Percentiles rank a stretch among this genome's conserved stretches.
These are phyloP conservation scores for Candoia aspera DNA, from an alignment of 2,113 vertebrate genomes.

Conservation along the genomic window DNA sequence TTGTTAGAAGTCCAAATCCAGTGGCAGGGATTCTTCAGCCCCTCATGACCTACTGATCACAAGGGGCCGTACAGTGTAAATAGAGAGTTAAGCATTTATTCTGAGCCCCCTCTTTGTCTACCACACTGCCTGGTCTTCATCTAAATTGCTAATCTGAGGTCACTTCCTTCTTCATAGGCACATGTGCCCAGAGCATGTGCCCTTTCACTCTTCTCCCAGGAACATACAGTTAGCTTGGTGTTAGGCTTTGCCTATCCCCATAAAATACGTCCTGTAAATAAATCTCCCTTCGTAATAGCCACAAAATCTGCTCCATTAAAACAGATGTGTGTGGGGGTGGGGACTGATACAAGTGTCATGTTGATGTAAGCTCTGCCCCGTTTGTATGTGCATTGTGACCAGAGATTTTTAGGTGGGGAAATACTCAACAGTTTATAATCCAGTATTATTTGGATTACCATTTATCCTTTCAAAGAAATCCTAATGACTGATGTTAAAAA, in stretches of 20 bases:
- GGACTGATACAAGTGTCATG: not conserved
- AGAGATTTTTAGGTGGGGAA: not conserved
- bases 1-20: too few relatives aligned
- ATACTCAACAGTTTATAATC: not conserved
- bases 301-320: not conserved
- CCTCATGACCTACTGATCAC: too few relatives aligned
- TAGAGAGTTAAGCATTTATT: not conserved
- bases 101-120: not conserved
- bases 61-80: not conserved
- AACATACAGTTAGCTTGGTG: not conserved
- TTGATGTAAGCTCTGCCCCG: not conserved
- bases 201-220: not conserved
- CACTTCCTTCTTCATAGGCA: not conserved
- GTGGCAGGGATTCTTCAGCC: too few relatives aligned
- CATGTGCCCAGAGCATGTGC: not conserved
- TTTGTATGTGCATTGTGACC: not conserved
- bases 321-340: not conserved
- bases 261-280: not conserved
- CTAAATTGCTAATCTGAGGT: not conserved
- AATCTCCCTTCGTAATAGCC: not conserved
- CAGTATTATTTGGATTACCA: not conserved
- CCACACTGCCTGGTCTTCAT: not conserved
- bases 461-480: not conserved
- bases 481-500: not conserved
- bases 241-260: not conserved